Evolutionary conservation across 2,888 invertebrate genomes (phyloP).

Genomic region (Electrophaes corylata): DNA sequence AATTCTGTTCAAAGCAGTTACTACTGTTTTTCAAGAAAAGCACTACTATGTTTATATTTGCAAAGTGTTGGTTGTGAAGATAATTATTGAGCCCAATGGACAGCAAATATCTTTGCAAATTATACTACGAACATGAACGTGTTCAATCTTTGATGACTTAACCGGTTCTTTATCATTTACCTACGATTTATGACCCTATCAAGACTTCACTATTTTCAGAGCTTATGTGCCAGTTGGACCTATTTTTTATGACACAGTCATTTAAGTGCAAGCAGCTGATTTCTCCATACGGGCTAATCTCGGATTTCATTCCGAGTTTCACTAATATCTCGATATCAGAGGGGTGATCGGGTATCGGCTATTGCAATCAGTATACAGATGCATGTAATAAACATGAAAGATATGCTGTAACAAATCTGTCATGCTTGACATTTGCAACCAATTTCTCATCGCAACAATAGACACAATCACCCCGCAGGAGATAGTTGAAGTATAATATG

Average conservation of each 20-base stretch:
- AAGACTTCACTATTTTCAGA: neutral
- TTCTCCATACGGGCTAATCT: neutral
- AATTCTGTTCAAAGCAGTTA: neutral
- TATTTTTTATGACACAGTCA: neutral
- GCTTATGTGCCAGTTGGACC: neutral
- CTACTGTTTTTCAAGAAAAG: too few relatives aligned
- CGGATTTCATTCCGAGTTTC: neutral
- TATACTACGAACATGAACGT: slow-evolving; percentile 20
- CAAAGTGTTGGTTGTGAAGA: too few relatives aligned
- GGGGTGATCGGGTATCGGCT: too few relatives aligned
- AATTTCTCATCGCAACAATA: too few relatives aligned
- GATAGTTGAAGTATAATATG: neutral
- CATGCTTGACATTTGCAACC: neutral
- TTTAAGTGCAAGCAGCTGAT: neutral
- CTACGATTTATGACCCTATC: neutral
- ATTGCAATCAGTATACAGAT: too few relatives aligned
- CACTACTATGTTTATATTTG: too few relatives aligned
- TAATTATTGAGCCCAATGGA: too few relatives aligned
- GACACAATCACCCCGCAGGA: too few relatives aligned
- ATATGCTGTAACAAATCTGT: neutral
- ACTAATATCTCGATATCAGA: too few relatives aligned
- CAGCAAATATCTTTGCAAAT: neutral
- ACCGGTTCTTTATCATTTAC: slow-evolving; percentile 32
- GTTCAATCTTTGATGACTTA: slow-evolving; percentile 28
- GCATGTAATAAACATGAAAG: too few relatives aligned